Evolutionary conservation across 2,797 vertebrate species (phyloP).

Genomic region (Lateolabrax maculatus): DNA sequence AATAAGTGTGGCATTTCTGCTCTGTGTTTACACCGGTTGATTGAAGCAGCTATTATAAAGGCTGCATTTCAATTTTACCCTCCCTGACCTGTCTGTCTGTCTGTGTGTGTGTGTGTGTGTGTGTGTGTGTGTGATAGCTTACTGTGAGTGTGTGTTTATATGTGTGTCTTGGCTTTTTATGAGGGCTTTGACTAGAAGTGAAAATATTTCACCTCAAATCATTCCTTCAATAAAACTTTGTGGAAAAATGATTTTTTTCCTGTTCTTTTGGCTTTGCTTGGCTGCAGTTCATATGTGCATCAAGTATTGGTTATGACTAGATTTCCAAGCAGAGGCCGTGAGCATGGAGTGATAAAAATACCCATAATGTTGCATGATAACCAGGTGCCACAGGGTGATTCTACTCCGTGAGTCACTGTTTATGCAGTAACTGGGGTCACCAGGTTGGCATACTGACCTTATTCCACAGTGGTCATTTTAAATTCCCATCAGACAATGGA

Average conservation of each 20-base stretch:
- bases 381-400: constrained; percentile 1
- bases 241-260: not conserved
- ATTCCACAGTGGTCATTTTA: constrained; percentile 5
- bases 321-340: not conserved
- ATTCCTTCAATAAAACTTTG: not conserved
- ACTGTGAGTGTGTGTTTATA: not conserved
- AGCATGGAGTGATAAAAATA: not conserved
- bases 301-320: not conserved
- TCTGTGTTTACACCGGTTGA: not conserved
- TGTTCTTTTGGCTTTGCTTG: not conserved
- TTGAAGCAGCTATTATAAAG: constrained; percentile 11
- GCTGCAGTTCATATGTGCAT: not conserved
- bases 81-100: too few relatives aligned
- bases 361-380: constrained; percentile 12
- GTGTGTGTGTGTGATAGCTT: not conserved
- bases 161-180: constrained; percentile 1
- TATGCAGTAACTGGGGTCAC: not conserved
- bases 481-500: constrained; percentile 16
- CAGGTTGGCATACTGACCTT: constrained; percentile 10
- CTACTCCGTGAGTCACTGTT: constrained; percentile 8
- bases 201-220: not conserved
- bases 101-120: constrained; percentile 18
- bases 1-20: constrained; percentile 18
- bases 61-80: constrained; percentile 4
- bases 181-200: not conserved